Evolutionary conservation across 2,888 invertebrate species (phyloP).

Genomic region (Leptodirus hochenwartii): DNA sequence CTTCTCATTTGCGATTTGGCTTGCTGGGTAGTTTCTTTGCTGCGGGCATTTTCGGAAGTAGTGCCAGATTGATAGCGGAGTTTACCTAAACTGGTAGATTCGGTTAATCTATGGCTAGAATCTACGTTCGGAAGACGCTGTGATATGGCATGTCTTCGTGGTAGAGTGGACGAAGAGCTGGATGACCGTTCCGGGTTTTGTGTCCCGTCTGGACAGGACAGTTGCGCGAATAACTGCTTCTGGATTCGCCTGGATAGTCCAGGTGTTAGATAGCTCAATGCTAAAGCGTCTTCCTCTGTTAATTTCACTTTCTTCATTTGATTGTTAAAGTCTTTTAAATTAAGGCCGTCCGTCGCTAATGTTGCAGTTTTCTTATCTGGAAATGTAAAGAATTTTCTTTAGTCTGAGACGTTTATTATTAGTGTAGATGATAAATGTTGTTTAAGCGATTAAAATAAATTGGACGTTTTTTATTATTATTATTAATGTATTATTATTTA

Average conservation of each 20-base stretch:
- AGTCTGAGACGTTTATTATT: no score
- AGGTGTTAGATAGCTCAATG: conserved; percentile 50
- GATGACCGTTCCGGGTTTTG: conserved; percentile 12
- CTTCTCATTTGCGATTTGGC: conserved; percentile 26
- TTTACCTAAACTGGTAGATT: no score
- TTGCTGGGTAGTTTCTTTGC: conserved; percentile 2
- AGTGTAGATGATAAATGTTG: no score
- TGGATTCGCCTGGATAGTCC: conserved; percentile 52
- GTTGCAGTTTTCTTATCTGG: conserved; percentile 21
- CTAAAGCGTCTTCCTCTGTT: conserved; percentile 49
- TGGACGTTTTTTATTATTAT: neutral
- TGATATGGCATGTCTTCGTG: conserved; percentile 27
- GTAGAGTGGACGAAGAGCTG: conserved; percentile 22
- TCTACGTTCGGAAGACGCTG: no score
- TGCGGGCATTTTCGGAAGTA: no score
- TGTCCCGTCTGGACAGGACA: conserved; percentile 26
- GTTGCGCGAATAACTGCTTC: conserved; percentile 47
- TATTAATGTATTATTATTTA: no score
- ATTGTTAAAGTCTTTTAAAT: conserved; percentile 37
- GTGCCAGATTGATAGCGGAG: no score
- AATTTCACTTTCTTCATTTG: conserved; percentile 47
- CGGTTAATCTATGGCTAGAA: no score
- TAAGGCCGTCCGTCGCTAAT: conserved; percentile 26
- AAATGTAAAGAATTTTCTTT: conserved; percentile 13
- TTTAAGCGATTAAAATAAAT: no score